A percentile compares a stretch with the other conserved stretches of the same genome.
phyloP scores from a whole-genome alignment of 2,113 vertebrate genomes.

The Solenodon paradoxus region DNA sequence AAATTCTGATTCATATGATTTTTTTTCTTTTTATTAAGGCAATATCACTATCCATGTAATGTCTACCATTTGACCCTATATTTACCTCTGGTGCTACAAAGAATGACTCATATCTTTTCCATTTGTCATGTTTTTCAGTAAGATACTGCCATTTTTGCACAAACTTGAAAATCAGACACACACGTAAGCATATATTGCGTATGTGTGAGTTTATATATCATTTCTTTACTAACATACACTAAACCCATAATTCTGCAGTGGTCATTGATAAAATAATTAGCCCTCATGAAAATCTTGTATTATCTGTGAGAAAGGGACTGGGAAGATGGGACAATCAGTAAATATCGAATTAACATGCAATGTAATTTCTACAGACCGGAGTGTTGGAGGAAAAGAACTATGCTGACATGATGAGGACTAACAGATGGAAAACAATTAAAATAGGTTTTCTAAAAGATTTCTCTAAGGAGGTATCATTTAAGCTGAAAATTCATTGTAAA shows the following conservation, averaged over 20 bases:
- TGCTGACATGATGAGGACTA: neutral
- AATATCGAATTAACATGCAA: neutral
- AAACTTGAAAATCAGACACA: neutral
- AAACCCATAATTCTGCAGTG: rapidly evolving
- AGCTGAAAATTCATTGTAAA: neutral
- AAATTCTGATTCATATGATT: neutral
- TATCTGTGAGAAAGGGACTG: neutral
- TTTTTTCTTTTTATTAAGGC: neutral
- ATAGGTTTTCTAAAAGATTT: neutral
- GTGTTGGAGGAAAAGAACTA: neutral
- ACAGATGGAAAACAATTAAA: neutral
- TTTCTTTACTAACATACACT: neutral
- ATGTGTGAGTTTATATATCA: neutral
- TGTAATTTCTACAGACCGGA: neutral
- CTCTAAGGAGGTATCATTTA: neutral
- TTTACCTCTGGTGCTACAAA: neutral
- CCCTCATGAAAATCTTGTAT: neutral
- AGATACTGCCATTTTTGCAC: neutral
- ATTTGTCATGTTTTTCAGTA: neutral
- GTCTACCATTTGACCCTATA: rapidly evolving
- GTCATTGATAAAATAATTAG: neutral
- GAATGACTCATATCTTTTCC: neutral
- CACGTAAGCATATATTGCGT: neutral
- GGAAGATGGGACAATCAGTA: neutral
- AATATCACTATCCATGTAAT: neutral